A percentile compares a stretch with the other conserved stretches of the same genome.
Conservation (phyloP, 2,888 invertebrate species). For the Polydrusus cervinus region DNA sequence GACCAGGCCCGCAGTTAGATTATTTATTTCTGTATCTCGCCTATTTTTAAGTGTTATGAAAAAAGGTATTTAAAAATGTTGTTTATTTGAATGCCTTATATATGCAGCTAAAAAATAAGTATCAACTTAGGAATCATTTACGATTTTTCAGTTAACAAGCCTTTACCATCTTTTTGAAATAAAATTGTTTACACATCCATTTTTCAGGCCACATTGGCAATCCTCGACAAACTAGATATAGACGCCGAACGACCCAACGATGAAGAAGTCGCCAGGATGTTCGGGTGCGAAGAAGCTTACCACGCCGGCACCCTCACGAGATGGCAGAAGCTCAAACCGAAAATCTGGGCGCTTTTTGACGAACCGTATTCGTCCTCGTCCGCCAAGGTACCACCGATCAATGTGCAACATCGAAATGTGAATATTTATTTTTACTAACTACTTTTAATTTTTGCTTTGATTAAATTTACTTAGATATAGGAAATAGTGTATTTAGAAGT, state of each 20-base stretch:
- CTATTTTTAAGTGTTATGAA: no score
- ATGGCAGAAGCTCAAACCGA: conserved; percentile 94
- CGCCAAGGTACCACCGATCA: conserved; percentile 91
- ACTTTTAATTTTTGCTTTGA: conserved; percentile 18
- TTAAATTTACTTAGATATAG: conserved; percentile 9
- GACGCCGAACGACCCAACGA: conserved; percentile 94
- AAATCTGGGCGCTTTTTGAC: conserved; percentile 96
- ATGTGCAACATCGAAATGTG: conserved; percentile 77
- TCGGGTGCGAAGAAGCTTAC: conserved; percentile 92
- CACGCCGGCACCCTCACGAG: conserved; percentile 83
- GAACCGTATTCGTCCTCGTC: conserved; percentile 95
- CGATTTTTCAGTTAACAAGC: no score
- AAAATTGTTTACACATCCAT: no score
- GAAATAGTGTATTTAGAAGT: neutral
- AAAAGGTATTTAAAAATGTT: no score
- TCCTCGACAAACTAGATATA: conserved; percentile 95
- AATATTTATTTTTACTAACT: conserved; percentile 62
- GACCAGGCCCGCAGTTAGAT: no score
- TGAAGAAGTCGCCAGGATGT: conserved; percentile 93
- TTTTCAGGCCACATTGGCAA: conserved; percentile 91
- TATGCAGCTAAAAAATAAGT: no score
- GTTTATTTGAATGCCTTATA: no score
- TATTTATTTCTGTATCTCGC: no score
- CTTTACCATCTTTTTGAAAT: no score
- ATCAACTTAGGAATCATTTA: no score